Base-by-base conservation (phyloP, 2,888 invertebrate species). In the Erebia aethiops region DNA sequence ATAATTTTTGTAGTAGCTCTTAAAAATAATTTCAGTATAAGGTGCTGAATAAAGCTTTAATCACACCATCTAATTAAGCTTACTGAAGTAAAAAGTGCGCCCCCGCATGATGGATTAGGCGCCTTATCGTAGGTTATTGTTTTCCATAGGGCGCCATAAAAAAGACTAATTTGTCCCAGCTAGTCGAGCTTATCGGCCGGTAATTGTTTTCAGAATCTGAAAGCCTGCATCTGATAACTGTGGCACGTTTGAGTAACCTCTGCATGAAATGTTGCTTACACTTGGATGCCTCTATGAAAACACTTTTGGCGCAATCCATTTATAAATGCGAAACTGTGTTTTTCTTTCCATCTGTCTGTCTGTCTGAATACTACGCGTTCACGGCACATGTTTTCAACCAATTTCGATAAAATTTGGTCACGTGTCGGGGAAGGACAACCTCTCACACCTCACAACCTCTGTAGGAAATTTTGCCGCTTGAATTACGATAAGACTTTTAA, bases 111-210 rank as follows among this genome's bases (percentile, higher is more conserved):
- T 81, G 78, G 78, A 81, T 81, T 79, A 74, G 74, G 56, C 21
- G 49, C 65, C 81, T 85, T 87, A 86, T 86, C 85, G 77, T 70
- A 74, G 80, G 78, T 84, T 83, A 84, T 86, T 87, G 86, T 86
- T 87, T 87, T 84, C 83, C 82, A 81, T 84, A 81, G 85, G 83
- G 78, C 83, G 77, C 73, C 73, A 76, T 77, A 79, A 84, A 84
- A 87, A 84, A 80, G 76, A 79, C 81, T 84, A 85, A 86, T 86
- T 85, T 86, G 83, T 85, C 85, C 83, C 79, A 78, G 81, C n/a
- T n/a, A n/a, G n/a, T 76, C 81, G 78, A 78, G 71, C 71, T 84
- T 84, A 82, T 81, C 80, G 69, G 43, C 49, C 71, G 69, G 56
- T 84, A 84, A 84, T 84, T 85, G 85, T 83, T 84, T 85, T 83